A percentile compares a stretch with the other conserved stretches of the same genome.
Evolutionary conservation across 1,140 invertebrate genomes (phyloP).

Genomic region (Ctenoplectra terminalis): DNA sequence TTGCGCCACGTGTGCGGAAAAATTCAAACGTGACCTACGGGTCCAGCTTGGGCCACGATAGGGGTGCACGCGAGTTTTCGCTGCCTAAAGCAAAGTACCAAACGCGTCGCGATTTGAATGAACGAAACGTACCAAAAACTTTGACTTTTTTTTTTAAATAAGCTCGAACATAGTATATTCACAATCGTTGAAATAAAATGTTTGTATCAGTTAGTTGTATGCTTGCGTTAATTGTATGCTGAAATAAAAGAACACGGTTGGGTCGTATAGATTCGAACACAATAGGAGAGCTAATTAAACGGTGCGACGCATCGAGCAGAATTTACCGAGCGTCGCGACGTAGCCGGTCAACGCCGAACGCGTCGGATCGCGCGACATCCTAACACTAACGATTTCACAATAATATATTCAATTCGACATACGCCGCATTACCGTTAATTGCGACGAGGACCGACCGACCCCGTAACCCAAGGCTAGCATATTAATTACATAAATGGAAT

Average conservation of each 20-base stretch:
- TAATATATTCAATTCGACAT: conserved; percentile 33
- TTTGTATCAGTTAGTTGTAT: too few relatives aligned
- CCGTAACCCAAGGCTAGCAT: background rate
- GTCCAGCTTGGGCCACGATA: background rate
- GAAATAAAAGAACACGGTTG: too few relatives aligned
- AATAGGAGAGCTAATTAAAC: conserved; percentile 28
- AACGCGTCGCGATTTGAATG: background rate
- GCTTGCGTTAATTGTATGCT: too few relatives aligned
- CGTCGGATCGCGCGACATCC: background rate
- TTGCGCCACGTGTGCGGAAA: conserved; percentile 16
- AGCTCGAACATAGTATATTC: too few relatives aligned
- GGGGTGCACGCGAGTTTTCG: background rate
- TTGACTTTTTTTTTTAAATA: too few relatives aligned
- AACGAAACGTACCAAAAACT: background rate
- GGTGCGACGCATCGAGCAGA: too few relatives aligned
- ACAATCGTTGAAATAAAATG: too few relatives aligned
- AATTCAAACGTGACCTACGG: conserved; percentile 28
- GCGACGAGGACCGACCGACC: background rate
- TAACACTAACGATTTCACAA: conserved; percentile 30
- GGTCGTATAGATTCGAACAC: too few relatives aligned
- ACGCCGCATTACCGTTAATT: conserved; percentile 44
- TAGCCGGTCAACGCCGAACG: background rate
- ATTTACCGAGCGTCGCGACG: background rate
- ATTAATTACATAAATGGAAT: conserved; percentile 51
- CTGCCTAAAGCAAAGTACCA: background rate